These are phyloP conservation scores for Cheilosia vernalis DNA, from an alignment of 2,888 invertebrate genomes.

Conservation along the genomic window DNA sequence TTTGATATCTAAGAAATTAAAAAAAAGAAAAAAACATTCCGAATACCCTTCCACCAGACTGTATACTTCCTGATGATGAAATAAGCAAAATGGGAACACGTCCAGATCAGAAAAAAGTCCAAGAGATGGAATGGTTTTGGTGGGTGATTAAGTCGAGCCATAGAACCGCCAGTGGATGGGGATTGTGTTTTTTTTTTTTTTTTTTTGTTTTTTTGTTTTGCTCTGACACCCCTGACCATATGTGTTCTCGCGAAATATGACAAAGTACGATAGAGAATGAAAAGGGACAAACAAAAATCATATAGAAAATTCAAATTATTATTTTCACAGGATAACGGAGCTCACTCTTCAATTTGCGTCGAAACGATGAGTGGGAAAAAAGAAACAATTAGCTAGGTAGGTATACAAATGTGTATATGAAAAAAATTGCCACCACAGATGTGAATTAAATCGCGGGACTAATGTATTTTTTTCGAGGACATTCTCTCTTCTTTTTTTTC, in stretches of 20 bases:
- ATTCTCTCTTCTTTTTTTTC: conserved; percentile 9
- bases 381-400: conserved; percentile 8
- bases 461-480: conserved; percentile 58
- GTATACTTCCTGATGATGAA: conserved; percentile 40
- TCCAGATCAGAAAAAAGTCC: conserved; percentile 54
- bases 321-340: conserved; percentile 57
- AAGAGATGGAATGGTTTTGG: conserved; percentile 47
- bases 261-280: conserved; percentile 64
- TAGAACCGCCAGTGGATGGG: conserved; percentile 28
- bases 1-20: no score
- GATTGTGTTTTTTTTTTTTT: conserved; percentile 8
- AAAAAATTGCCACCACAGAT: conserved; percentile 68
- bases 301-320: conserved; percentile 67
- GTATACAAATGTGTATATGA: background rate
- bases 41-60: conserved; percentile 6
- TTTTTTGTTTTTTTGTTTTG: conserved; percentile 8
- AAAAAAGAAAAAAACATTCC: background rate
- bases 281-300: conserved; percentile 38
- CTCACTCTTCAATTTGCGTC: conserved; percentile 38
- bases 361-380: conserved; percentile 14
- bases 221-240: conserved; percentile 34
- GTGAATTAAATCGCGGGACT: conserved; percentile 71
- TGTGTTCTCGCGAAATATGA: conserved; percentile 67
- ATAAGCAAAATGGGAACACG: conserved; percentile 18
- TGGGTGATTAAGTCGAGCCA: conserved; percentile 63